Conservation (phyloP, 2,113 vertebrate species). For the Hippoglossus stenolepis region DNA sequence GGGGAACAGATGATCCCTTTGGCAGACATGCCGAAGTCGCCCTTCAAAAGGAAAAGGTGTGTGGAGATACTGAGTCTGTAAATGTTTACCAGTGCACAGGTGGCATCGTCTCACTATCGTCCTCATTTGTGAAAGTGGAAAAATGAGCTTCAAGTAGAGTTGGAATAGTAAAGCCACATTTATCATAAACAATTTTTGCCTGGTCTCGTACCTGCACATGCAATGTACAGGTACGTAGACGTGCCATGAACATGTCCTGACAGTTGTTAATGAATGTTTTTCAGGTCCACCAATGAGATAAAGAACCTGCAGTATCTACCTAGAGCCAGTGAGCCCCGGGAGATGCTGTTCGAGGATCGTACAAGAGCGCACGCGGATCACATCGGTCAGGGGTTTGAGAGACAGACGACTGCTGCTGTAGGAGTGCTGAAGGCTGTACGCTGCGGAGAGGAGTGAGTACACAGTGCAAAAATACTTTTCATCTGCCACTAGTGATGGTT, state of each 20-base stretch:
- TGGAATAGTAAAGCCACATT: not conserved
- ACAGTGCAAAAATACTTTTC: not conserved
- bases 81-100: not conserved
- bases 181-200: not conserved
- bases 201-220: constrained; percentile 3
- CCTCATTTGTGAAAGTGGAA: no score
- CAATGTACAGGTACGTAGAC: not conserved
- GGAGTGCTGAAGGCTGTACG: constrained; percentile 97
- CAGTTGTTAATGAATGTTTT: constrained; percentile 16
- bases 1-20: constrained; percentile 81
- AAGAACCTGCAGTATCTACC: constrained; percentile 99
- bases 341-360: constrained; percentile 98
- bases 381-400: constrained; percentile 98
- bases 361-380: constrained; percentile 98
- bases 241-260: not conserved
- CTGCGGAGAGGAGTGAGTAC: constrained; percentile 93
- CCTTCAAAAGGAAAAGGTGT: constrained; percentile 80
- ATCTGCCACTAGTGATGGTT: not conserved
- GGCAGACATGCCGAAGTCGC: constrained; percentile 81
- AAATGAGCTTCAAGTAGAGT: no score
- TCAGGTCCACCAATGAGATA: constrained; percentile 99
- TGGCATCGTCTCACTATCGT: not conserved
- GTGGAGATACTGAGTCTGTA: constrained; percentile 6
- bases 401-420: constrained; percentile 97
- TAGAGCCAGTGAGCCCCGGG: constrained; percentile 95